Conservation (phyloP, 2,888 invertebrate genomes). For the Lycaena phlaeas region DNA sequence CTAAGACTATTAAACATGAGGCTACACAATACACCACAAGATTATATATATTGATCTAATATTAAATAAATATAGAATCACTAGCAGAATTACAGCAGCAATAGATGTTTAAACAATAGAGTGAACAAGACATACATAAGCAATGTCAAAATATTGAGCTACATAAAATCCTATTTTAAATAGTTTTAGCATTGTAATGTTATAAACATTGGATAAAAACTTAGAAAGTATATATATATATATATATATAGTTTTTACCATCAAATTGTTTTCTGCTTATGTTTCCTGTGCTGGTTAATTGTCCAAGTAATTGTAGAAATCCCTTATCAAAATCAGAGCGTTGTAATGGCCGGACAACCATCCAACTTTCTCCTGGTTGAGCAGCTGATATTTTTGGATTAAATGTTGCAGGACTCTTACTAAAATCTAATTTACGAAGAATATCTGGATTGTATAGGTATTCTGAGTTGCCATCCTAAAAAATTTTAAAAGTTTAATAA, state of each 20-base stretch:
- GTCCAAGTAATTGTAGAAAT: constrained; percentile 83
- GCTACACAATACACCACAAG: no score
- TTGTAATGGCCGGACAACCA: constrained; percentile 85
- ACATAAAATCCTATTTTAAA: no score
- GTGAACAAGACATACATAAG: no score
- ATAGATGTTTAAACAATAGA: no score
- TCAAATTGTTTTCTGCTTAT: constrained; percentile 83
- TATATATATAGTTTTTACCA: constrained; percentile 75
- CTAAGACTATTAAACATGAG: no score
- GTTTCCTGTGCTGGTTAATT: constrained; percentile 89
- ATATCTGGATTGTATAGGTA: constrained; percentile 78
- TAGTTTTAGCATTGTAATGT: no score
- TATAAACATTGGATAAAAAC: no score
- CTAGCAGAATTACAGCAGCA: no score
- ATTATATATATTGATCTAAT: no score
- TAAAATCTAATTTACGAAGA: constrained; percentile 77
- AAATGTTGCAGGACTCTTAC: constrained; percentile 74
- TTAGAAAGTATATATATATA: no score
- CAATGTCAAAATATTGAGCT: no score
- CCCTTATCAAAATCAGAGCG: constrained; percentile 88
- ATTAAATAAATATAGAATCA: no score
- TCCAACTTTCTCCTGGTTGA: constrained; percentile 81
- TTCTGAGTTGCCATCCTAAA: constrained; percentile 61
- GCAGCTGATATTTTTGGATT: constrained; percentile 80
- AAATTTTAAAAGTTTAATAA: constrained; percentile 14